phyloP scores from a whole-genome alignment of 2,797 vertebrate genomes.

The Salmo trutta region DNA sequence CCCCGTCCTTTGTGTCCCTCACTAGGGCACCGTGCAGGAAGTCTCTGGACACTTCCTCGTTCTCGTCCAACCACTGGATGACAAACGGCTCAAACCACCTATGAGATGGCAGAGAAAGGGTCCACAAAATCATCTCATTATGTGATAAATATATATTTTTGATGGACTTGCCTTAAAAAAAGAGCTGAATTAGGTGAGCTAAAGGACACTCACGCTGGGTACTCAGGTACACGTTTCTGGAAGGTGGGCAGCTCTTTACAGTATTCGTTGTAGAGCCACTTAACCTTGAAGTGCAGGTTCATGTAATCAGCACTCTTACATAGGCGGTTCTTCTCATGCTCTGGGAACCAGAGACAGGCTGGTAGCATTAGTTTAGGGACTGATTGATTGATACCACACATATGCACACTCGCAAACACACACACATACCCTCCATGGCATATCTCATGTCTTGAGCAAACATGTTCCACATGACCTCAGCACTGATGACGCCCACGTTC shows the following conservation, averaged over 20 bases:
- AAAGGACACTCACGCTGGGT: conserved; percentile 78
- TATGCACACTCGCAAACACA: conserved; percentile 9
- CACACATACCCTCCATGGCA: conserved; percentile 91
- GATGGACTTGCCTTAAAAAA: not conserved
- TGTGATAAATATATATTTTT: not conserved
- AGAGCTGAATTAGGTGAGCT: not conserved
- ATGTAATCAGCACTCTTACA: conserved; percentile 99
- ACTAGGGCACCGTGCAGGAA: conserved; percentile 95
- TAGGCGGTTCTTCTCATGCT: conserved; percentile 93
- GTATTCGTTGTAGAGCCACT: conserved; percentile 98
- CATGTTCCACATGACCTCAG: conserved; percentile 98
- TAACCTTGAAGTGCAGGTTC: conserved; percentile 99
- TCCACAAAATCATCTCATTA: too few relatives aligned
- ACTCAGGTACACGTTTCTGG: conserved; percentile 91
- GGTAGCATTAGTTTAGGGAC: not conserved
- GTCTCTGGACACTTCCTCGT: conserved; percentile 95
- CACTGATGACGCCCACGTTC: conserved; percentile 95
- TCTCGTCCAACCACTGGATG: conserved; percentile 97
- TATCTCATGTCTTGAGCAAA: conserved; percentile 99
- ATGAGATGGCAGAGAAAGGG: not conserved
- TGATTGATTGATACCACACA: too few relatives aligned
- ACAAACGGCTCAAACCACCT: conserved; percentile 99
- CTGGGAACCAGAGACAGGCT: conserved; percentile 64
- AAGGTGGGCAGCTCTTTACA: conserved; percentile 90
- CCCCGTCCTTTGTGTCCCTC: conserved; percentile 96